Percentiles rank a stretch among this genome's conserved stretches.
phyloP scores from a whole-genome alignment of 2,888 invertebrate species.

The Dysmachus trigonus region DNA sequence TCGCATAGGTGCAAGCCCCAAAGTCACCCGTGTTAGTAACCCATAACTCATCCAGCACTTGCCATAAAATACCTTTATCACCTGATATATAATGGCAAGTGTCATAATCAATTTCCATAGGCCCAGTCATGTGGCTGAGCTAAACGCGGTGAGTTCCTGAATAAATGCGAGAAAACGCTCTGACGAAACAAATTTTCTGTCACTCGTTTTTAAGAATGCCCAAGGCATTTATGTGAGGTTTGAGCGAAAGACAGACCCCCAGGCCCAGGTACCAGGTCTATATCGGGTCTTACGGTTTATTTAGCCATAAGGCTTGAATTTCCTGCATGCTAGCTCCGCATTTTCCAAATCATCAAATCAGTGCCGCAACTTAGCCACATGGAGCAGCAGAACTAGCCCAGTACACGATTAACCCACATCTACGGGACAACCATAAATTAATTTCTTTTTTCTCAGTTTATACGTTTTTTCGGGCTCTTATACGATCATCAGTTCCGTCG shows the following conservation, averaged over 20 bases:
- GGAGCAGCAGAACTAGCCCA: slow-evolving; percentile 57
- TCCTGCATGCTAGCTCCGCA: slow-evolving; percentile 15
- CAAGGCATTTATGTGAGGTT: background rate
- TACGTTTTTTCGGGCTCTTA: background rate
- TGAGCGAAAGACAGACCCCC: background rate
- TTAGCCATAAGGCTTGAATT: slow-evolving; percentile 7
- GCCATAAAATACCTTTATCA: slow-evolving; percentile 43
- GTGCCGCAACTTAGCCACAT: slow-evolving; percentile 23
- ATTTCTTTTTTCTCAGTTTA: slow-evolving; percentile 20
- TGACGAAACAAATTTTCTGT: slow-evolving; percentile 37
- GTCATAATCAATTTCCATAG: slow-evolving; percentile 45
- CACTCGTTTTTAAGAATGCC: background rate
- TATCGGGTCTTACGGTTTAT: background rate
- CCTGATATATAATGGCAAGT: slow-evolving; percentile 19
- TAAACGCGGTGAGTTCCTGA: slow-evolving; percentile 26
- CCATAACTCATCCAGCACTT: slow-evolving; percentile 41
- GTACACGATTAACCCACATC: slow-evolving; percentile 66
- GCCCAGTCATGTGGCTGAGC: slow-evolving; percentile 22
- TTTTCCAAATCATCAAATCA: slow-evolving; percentile 41
- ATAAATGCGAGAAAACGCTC: slow-evolving; percentile 3
- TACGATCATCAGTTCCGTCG: slow-evolving; percentile 14
- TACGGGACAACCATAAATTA: slow-evolving; percentile 65
- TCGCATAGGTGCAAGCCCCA: background rate
- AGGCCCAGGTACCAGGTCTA: background rate
- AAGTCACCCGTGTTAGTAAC: background rate